Conservation (phyloP, 2,797 vertebrate genomes). For the Mareca penelope region DNA sequence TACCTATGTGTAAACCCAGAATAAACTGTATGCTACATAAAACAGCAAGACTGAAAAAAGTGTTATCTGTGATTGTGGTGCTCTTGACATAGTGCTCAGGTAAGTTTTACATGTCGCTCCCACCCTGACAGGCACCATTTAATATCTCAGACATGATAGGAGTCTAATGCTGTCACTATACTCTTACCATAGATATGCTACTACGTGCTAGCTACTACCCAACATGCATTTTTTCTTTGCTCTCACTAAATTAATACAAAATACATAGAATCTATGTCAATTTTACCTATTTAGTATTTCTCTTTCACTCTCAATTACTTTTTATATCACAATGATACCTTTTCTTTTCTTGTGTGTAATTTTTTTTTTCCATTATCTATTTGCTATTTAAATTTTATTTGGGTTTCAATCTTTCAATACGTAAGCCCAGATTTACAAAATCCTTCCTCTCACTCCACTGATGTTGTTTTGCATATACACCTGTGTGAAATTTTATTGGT, state of each 20-base stretch:
- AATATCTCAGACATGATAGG: not conserved
- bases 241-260: not conserved
- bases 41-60: not conserved
- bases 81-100: not conserved
- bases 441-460: not conserved
- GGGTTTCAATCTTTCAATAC: not conserved
- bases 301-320: not conserved
- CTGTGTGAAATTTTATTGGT: not conserved
- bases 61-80: not conserved
- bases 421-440: not conserved
- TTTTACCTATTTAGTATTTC: not conserved
- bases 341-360: rapidly evolving
- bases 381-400: not conserved
- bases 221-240: not conserved
- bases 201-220: not conserved
- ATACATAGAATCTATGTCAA: not conserved
- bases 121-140: not conserved
- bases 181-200: not conserved
- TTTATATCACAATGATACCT: not conserved
- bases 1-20: not conserved
- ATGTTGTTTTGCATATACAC: not conserved
- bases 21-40: not conserved
- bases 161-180: not conserved
- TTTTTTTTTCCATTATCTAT: rapidly evolving
- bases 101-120: not conserved